phyloP scores from a whole-genome alignment of 2,888 invertebrate species.

The Phaonia tiefii region DNA sequence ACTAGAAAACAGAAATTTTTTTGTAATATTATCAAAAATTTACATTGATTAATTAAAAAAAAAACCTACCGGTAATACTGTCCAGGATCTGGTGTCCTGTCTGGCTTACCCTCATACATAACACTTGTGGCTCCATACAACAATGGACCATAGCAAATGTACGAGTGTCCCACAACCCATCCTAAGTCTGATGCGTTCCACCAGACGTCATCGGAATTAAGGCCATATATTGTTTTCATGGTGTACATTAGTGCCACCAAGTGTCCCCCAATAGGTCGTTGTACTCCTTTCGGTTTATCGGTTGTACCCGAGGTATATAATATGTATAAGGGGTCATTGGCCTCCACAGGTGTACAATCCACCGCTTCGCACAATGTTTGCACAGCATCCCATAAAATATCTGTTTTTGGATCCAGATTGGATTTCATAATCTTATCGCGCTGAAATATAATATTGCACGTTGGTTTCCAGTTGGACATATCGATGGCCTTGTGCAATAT shows the following conservation, averaged over 20 bases:
- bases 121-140: conserved; percentile 89
- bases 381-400: conserved; percentile 90
- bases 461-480: conserved; percentile 87
- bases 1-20: no score
- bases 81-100: conserved; percentile 95
- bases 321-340: conserved; percentile 94
- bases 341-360: conserved; percentile 91
- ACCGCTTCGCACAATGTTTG: conserved; percentile 85
- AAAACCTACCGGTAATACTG: conserved; percentile 90
- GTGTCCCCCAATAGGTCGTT: conserved; percentile 93
- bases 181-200: conserved; percentile 88
- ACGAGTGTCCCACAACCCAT: conserved; percentile 97
- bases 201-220: conserved; percentile 93
- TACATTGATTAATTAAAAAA: neutral
- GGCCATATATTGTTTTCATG: conserved; percentile 90
- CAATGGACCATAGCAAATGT: conserved; percentile 95
- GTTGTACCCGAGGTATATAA: conserved; percentile 96
- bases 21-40: neutral
- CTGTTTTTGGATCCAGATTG: conserved; percentile 85
- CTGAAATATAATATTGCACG: conserved; percentile 91
- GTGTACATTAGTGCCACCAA: conserved; percentile 92
- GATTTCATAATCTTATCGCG: conserved; percentile 85
- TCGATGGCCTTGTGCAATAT: conserved; percentile 84
- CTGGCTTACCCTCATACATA: conserved; percentile 96
- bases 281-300: conserved; percentile 88